These are phyloP conservation scores for Leptopilina myrica DNA, from an alignment of 2,888 invertebrate species.

Conservation along the genomic window DNA sequence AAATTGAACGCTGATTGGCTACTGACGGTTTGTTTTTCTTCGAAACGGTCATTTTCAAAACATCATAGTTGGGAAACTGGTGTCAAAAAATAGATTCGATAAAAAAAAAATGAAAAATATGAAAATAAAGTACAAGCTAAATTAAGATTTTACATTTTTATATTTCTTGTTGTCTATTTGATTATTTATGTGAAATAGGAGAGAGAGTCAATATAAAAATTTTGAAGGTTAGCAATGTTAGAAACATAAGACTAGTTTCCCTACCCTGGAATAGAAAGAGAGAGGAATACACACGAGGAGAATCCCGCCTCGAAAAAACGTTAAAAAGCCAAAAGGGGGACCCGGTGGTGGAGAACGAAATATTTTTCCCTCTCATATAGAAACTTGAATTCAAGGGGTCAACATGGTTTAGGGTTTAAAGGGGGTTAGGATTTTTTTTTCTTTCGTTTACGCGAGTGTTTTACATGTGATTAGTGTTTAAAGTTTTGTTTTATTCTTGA, in stretches of 20 bases:
- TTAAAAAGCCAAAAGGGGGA: conserved; percentile 16
- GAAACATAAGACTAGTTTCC: neutral
- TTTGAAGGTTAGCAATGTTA: too few species aligned
- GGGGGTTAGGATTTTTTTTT: conserved; percentile 5
- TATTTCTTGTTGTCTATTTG: too few species aligned
- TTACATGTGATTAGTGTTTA: neutral
- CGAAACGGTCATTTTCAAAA: too few species aligned
- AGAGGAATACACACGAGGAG: neutral
- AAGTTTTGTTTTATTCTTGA: neutral
- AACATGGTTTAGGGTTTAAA: conserved; percentile 24
- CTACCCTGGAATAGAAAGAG: neutral
- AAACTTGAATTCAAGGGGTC: conserved; percentile 25
- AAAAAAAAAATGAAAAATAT: too few species aligned
- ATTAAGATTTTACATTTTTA: too few species aligned
- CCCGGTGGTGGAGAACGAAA: neutral
- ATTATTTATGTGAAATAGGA: too few species aligned
- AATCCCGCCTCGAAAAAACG: conserved; percentile 18
- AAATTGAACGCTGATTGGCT: too few species aligned
- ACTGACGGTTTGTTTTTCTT: too few species aligned
- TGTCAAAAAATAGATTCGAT: too few species aligned
- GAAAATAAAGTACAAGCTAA: too few species aligned
- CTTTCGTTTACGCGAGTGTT: conserved; percentile 26
- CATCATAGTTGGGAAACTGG: too few species aligned
- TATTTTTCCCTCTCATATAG: conserved; percentile 4
- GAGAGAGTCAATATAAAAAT: too few species aligned